These are phyloP conservation scores for Drosophila kanekoi DNA, from an alignment of 2,888 invertebrate species.

Conservation along the genomic window DNA sequence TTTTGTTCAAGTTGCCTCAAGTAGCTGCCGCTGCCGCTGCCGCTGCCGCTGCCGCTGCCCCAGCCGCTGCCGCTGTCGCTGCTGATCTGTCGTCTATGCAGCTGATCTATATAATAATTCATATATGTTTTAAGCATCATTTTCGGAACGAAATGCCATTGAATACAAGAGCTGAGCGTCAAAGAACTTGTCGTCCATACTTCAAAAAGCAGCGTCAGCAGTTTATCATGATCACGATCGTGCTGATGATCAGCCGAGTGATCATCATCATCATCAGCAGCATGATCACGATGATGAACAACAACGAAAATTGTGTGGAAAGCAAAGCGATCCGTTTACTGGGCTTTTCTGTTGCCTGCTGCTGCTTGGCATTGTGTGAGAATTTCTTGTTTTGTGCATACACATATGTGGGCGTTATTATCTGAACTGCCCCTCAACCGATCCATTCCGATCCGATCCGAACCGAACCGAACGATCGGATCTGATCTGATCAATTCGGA, in stretches of 20 bases:
- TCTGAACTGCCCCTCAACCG: slow-evolving; percentile 20
- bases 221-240: slow-evolving; percentile 29
- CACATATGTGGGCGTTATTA: slow-evolving; percentile 43
- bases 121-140: slow-evolving; percentile 64
- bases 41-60: too few species aligned
- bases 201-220: slow-evolving; percentile 74
- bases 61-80: slow-evolving; percentile 29
- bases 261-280: slow-evolving; percentile 1
- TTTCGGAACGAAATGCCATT: slow-evolving; percentile 45
- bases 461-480: slow-evolving; percentile 16
- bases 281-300: slow-evolving; percentile 11
- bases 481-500: slow-evolving; percentile 38
- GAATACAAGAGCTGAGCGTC: slow-evolving; percentile 55
- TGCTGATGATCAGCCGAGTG: slow-evolving; percentile 2
- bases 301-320: slow-evolving; percentile 56
- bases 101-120: slow-evolving; percentile 69
- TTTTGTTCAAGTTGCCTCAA: slow-evolving; percentile 46
- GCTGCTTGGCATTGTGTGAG: slow-evolving; percentile 43
- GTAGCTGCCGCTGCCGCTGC: slow-evolving; percentile 45
- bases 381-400: slow-evolving; percentile 30
- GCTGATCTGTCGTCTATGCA: slow-evolving; percentile 40
- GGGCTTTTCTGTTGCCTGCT: slow-evolving; percentile 8
- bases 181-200: slow-evolving; percentile 68
- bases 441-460: slow-evolving; percentile 10
- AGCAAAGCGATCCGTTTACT: slow-evolving; percentile 50